Percentiles rank a stretch among this genome's conserved stretches.
These are phyloP conservation scores for Acanthosepion lycidas DNA, from an alignment of 2,888 invertebrate species.

Conservation along the genomic window DNA sequence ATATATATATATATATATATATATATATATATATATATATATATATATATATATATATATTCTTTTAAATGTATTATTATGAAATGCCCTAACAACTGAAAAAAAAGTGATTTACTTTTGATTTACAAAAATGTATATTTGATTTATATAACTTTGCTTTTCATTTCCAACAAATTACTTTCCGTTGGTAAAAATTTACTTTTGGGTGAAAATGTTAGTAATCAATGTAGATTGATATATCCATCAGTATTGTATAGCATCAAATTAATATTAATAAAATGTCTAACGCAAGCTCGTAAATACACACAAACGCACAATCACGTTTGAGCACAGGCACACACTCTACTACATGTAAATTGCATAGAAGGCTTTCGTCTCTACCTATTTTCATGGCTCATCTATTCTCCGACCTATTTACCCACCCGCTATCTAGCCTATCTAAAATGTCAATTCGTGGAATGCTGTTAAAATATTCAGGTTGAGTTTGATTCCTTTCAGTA, in stretches of 20 bases:
- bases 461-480: conserved; percentile 33
- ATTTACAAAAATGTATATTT: too few species aligned
- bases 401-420: background rate
- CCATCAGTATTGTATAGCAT: background rate
- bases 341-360: background rate
- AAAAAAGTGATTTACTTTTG: too few species aligned
- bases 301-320: background rate
- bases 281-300: too few species aligned
- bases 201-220: too few species aligned
- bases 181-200: too few species aligned
- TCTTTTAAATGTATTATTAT: too few species aligned
- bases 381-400: background rate
- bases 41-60: too few species aligned
- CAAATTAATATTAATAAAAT: background rate
- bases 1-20: too few species aligned
- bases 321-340: background rate
- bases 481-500: background rate
- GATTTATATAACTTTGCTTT: too few species aligned
- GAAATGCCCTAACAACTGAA: too few species aligned
- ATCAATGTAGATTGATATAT: background rate
- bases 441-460: background rate
- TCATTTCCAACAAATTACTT: too few species aligned
- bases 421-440: background rate
- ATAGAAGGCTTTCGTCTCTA: background rate
- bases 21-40: too few species aligned